Conservation (phyloP, 2,797 vertebrate genomes). For the Halcyon leucocephala region DNA sequence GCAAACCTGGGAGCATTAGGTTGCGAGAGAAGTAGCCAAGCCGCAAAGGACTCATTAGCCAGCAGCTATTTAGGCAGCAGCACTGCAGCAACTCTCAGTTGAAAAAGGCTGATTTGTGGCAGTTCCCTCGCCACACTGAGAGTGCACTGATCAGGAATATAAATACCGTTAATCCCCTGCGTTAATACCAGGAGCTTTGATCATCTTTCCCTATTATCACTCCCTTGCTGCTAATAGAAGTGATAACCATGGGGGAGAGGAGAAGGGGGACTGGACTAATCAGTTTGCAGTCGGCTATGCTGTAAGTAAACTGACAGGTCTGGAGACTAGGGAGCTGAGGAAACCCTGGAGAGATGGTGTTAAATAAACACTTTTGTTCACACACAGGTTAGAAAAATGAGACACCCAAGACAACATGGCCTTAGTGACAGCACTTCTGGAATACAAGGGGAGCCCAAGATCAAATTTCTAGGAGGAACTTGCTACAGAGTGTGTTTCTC, state of each 20-base stretch:
- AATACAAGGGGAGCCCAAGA: not conserved
- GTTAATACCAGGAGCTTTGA: constrained; percentile 73
- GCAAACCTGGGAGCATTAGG: not conserved
- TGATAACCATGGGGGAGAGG: constrained; percentile 62
- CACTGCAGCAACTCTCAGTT: constrained; percentile 25
- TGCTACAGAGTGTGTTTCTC: not conserved
- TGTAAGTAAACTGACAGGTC: constrained; percentile 61
- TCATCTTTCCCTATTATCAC: constrained; percentile 71
- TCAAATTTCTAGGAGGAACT: not conserved
- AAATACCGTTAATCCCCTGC: constrained; percentile 70
- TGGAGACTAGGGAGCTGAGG: constrained; percentile 25
- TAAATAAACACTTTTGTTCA: constrained; percentile 38
- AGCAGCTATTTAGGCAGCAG: constrained; percentile 53
- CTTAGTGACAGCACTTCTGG: not conserved
- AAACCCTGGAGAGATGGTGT: constrained; percentile 22
- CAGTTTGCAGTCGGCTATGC: constrained; percentile 35
- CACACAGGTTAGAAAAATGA: not conserved
- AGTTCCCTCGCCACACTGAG: constrained; percentile 1
- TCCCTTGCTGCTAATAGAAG: constrained; percentile 73
- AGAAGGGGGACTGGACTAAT: constrained; percentile 56
- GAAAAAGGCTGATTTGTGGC: constrained; percentile 64
- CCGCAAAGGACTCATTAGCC: constrained; percentile 46
- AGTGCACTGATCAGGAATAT: constrained; percentile 67
- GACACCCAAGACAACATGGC: not conserved
- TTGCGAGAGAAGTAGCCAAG: not conserved